Evolutionary conservation across 1,140 invertebrate species (phyloP), one percentile per base, ranked within the genome.

Genomic region (Listronotus oregonensis): DNA sequence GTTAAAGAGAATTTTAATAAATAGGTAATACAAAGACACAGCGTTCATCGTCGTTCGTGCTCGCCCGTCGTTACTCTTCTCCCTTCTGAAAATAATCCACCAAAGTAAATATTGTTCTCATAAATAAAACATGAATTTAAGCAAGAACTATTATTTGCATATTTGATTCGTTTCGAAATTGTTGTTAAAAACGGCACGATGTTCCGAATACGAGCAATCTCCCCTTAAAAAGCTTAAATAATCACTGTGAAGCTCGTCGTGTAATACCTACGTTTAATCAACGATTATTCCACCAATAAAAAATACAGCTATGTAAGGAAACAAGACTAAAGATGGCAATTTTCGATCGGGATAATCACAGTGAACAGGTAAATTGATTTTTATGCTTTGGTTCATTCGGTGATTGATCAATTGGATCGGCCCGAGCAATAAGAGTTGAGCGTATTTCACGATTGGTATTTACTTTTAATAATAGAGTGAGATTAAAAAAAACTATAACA

Each of bases 91-190:
- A 67, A 72, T 72, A 72, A 72, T 72, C 70, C 67, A 64, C 55
- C 49, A 67, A 72, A 70, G 70, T 72, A 72, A 72, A 72, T 70
- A 72, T 72, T 54, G 47, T 18, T 31, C 58, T 70, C 68, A 70
- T 72, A 70, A 69, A 72, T 72, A 70, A 72, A 70, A 72, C 70
- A 70, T 72, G 68, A 67, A 72, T 71, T 66, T 70, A 70, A 68
- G 66, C 71, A 69, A 73, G 71, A 71, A 73, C 70, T 69, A 68
- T 73, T 71, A 75, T 75, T 75, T 75, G 68, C 73, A 75, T 75
- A 73, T 73, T 75, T 75, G 71, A 72, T 71, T 73, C 73, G 64
- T 69, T 73, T 68, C 65, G 31, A 69, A 75, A 75, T 73, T 67
- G 62, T 66, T 55, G 68, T 64, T 63, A 56, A 66, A 70, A 71